Evolutionary conservation across 2,888 invertebrate genomes (phyloP), one percentile per base, ranked within the genome.

Genomic region (Coelopa pilipes): DNA sequence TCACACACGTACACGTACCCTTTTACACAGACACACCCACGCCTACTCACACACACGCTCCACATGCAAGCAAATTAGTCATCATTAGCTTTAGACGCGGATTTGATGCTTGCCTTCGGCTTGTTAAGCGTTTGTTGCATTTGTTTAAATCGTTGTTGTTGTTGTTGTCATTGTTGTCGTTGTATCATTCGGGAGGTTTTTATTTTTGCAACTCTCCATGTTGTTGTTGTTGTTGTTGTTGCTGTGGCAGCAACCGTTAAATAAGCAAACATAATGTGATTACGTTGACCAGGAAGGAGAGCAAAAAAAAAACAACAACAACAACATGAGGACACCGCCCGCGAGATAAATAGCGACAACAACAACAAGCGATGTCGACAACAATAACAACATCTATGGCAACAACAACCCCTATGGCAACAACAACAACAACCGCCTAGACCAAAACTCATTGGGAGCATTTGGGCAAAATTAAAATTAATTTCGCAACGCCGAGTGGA

Each of bases 61-160:
- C n/a, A n/a, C n/a, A n/a, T n/a, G n/a, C 81, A 81, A 85, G 85
- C 83, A 84, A 84, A 85, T 84, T 84, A 85, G 85, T 83, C 84
- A 85, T 84, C 85, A 84, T 84, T 84, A 84, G 85, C 84, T 82
- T 83, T 79, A 78, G 76, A 75, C 63, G 47, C 67, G 73, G 72
- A 73, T 72, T 72, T 70, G 50, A 34, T 34, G 7, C 34, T 34
- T 34, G 2, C 7, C 7, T 34, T 34, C 7, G 4, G 34, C 34
- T 34, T 34, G 34, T 34, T 34, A 34, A 34, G 7, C 34, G 34
- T 34, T 34, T 34, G 34, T 4, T 2, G 34, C 4, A 4, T 34
- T 34, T 34, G n/a, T n/a, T n/a, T n/a, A n/a, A n/a, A n/a, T 34
- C 4, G 34, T 34, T 34, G 34, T 34, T 34, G 34, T 34, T 34